phyloP scores from a whole-genome alignment of 2,113 vertebrate species.

The Tonatia bakeri region DNA sequence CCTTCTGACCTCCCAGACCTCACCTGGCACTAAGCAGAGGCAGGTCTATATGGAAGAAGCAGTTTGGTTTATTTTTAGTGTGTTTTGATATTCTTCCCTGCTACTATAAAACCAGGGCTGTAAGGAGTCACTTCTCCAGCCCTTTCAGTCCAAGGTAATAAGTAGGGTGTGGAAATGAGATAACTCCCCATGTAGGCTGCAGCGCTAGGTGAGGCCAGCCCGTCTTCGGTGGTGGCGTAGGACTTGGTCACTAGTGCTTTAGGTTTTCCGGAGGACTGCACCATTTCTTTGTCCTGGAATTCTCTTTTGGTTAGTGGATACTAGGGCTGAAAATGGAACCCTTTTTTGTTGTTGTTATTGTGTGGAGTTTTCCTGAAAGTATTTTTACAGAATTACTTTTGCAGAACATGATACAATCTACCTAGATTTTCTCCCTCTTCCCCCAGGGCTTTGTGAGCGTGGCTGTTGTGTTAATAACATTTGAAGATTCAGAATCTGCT shows the following conservation, averaged over 20 bases:
- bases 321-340: background rate
- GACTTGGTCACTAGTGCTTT: background rate
- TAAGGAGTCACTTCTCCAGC: background rate
- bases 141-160: background rate
- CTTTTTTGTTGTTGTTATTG: background rate
- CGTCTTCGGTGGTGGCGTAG: background rate
- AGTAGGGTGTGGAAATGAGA: background rate
- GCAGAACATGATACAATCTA: background rate
- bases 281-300: conserved; percentile 19
- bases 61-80: background rate
- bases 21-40: background rate
- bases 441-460: background rate
- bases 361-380: background rate
- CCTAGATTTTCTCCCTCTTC: background rate
- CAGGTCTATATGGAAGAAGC: background rate
- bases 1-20: background rate
- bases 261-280: background rate
- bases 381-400: conserved; percentile 40
- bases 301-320: conserved; percentile 21
- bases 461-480: background rate
- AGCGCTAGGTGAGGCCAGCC: background rate
- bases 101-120: background rate
- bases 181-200: background rate
- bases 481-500: background rate
- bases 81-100: background rate